Evolutionary conservation across 1,140 invertebrate species (phyloP), one percentile per base, ranked within the genome.

Genomic region (Berghia stephanieae): DNA sequence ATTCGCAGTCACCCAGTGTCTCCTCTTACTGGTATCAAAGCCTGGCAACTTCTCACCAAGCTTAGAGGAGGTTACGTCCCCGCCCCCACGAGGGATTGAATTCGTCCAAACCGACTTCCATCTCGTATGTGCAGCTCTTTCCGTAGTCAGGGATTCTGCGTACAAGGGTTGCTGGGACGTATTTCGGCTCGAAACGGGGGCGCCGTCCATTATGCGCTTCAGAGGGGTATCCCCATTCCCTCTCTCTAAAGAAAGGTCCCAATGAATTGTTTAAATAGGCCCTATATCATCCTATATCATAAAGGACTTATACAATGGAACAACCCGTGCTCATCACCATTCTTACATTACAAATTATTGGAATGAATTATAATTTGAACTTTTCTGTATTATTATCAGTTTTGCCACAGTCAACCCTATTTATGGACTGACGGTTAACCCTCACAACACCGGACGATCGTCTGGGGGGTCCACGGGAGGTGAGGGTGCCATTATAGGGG

Each of bases 351-450:
- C 40, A 24, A 21, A 2, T 13, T 5, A n/a, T 10, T 8, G 18
- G 31, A n/a, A 71, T 40, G 69, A 3, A 21, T 63, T 10, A 18
- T 31, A 18, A 21, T 31, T 31, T 40, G 4, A 42, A 5, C 21
- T 36, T 13, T n/a, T 52, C 10, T 10, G 43, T 70, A n/a, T 73
- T 24, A 24, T 78, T 76, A 69, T 31, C 69, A 84, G 82, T 38
- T 88, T 81, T 80, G 84, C 85, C n/a, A 90, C 89, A 82, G 82
- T 82, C 10, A 92, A 92, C 83, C 89, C 90, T 18, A 86, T 92
- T 42, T 92, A 86, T 83, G 91, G 91, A 8, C 68, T 70, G 3
- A 91, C 91, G 2, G 43, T 57, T 4, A 90, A 91, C 80, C 89
- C 88, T 1, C 75, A 82, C 60, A 85, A 90, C 78, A 24, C 77